Evolutionary conservation across 2,113 vertebrate genomes (phyloP), one percentile per base, ranked within the genome.

Genomic region (Phylloscopus whistleri): DNA sequence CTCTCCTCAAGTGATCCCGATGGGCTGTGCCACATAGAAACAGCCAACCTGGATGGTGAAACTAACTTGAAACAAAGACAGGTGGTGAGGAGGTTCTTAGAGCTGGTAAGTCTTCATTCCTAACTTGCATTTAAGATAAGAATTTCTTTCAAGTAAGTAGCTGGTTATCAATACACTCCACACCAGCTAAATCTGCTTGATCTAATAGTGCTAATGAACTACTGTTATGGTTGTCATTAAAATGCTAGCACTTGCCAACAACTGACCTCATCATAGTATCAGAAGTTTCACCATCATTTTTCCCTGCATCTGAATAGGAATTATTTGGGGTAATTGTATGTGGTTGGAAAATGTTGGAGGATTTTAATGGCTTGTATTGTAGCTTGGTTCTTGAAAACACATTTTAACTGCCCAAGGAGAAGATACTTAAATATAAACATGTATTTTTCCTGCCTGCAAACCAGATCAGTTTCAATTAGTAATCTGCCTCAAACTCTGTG

Each of bases 41-140:
- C 99, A 1, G 99, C 99, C 97, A 99, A 99, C 46, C 98, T 99
- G 98, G 99, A 99, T 31, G 99, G 99, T 30, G 99, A 99, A 98
- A 99, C 99, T 94, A 99, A 99, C 97, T 98, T 99, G 55, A 99
- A 99, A 90, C 98, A 99, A 96, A 98, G 99, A 72, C 99, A 99
- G 97, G 99, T 99, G 69, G 98, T 99, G 77, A 98, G 99, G 43
- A 98, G 98, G 96, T 99, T 99, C 97, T 98, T 98, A 2, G 99
- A 99, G 94, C 98, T 99, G 93, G 99, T 99, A 98, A 99, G 99
- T 97, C 35, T 75, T 41, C 19, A 17, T 86, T 91, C 46, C 55
- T 93, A 27, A 49, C 31, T 68, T 48, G 22, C 33, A 41, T 43
- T 74, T 68, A 67, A 89, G 33, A 28, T 63, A 52, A 52, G n/a